Percentiles rank a stretch among this genome's conserved stretches.
Conservation (phyloP, 2,888 invertebrate genomes). For the Conistra vaccinii region DNA sequence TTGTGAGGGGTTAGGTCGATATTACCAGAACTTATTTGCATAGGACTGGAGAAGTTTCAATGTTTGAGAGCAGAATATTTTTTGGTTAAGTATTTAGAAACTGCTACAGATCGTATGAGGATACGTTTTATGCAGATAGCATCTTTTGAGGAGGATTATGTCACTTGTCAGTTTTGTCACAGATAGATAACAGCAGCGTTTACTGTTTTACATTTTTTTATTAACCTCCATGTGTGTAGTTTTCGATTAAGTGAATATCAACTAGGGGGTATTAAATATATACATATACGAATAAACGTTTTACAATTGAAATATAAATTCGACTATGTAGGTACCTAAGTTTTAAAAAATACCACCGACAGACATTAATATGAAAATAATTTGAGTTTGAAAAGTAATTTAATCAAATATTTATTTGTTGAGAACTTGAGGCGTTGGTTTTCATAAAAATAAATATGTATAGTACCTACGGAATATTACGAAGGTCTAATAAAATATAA, state of each 20-base stretch:
- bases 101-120: neutral
- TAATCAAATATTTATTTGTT: neutral
- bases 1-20: constrained; percentile 2
- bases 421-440: too few relatives aligned
- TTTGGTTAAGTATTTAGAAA: constrained; percentile 19
- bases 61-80: constrained; percentile 22
- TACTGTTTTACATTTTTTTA: neutral
- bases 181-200: neutral
- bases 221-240: neutral
- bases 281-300: neutral
- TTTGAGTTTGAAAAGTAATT: neutral
- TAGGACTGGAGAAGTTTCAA: constrained; percentile 40
- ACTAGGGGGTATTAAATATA: neutral
- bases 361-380: neutral
- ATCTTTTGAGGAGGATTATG: neutral
- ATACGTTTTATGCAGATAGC: neutral
- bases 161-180: neutral
- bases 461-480: neutral
- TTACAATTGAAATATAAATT: neutral
- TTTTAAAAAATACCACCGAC: neutral
- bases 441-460: neutral
- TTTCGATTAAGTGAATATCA: neutral
- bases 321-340: neutral
- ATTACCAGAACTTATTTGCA: constrained; percentile 45
- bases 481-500: neutral